Base-by-base conservation (phyloP, 2,113 vertebrate genomes). In the Alethe castanea region DNA sequence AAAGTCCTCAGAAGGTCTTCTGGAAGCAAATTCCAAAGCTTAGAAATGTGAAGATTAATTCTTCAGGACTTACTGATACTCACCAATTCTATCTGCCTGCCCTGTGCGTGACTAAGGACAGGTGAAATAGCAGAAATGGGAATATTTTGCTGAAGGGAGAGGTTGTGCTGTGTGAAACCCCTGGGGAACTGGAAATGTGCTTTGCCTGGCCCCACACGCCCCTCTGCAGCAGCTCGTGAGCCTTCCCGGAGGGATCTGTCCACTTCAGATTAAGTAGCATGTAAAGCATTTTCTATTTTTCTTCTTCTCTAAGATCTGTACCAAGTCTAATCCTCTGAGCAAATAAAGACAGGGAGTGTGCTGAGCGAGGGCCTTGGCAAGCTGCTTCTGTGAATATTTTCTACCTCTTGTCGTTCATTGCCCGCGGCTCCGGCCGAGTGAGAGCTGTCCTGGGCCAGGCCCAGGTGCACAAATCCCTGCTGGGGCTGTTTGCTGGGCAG, bases 371-470 rank as follows among this genome's bases (percentile, higher is more conserved):
- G 78, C 45, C 72, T 76, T 86, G 0, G 4, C 42, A 1, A 26
- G 74, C 71, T 85, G 65, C 50, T 81, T 48, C 84, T 82, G 38
- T 42, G 35, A 47, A 61, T 71, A 25, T 38, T 89, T 91, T 96
- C 92, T 97, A 95, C 96, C 92, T 93, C 92, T 74, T 80, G 59
- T 36, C 11, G 0, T 36, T 47, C 36, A 0, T 47, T 18, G 69
- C 56, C 1, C 45, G 82, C n/a, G 5, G 61, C 69, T 60, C 44
- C 4, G 8, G 31, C 11, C 9, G 23, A 0, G 2, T 1, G 14
- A 1, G 73, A 48, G 79, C 71, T 62, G 79, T 56, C 53, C 29
- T 6, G 60, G 48, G 72, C 71, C 29, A 0, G 62, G 60, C 69
- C 33, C 0, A 8, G 81, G n/a, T 28, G 70, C 70, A 57, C 91